phyloP scores from a whole-genome alignment of 2,797 vertebrate species.

The Microctenopoma stevenorrisi region DNA sequence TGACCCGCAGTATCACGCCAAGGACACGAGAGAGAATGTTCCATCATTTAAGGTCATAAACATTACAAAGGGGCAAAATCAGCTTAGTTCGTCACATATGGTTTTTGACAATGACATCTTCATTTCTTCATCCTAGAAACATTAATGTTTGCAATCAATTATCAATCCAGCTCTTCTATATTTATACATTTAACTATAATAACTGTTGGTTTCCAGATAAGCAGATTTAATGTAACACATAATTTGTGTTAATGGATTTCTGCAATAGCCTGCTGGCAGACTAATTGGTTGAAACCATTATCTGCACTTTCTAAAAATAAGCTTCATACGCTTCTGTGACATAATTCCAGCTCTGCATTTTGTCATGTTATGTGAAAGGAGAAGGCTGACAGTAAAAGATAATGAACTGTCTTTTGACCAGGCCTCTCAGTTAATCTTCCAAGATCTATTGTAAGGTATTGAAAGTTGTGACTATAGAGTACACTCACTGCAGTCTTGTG shows the following conservation, averaged over 20 bases:
- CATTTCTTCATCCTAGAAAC: constrained; percentile 19
- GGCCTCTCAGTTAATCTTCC: not conserved
- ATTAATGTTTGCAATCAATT: not conserved
- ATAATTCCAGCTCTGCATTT: not conserved
- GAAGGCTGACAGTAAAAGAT: not conserved
- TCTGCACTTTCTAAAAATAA: not conserved
- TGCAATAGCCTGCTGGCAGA: not conserved
- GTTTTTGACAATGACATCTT: not conserved
- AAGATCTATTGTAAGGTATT: constrained; percentile 3
- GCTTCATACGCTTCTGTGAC: not conserved
- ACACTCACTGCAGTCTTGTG: not conserved
- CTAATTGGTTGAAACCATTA: not conserved
- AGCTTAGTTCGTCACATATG: not conserved
- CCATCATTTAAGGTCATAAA: constrained; percentile 9
- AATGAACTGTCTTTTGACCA: not conserved
- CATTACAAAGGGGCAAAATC: not conserved
- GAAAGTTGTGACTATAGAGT: constrained; percentile 1
- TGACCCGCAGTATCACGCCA: not conserved
- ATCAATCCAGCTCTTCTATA: not conserved
- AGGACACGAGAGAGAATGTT: not conserved
- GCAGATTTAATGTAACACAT: not conserved
- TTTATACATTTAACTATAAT: not conserved
- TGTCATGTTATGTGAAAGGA: not conserved
- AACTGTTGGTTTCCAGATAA: not conserved
- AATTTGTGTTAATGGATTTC: not conserved